Conservation (phyloP, 2,888 invertebrate species). For the Criorhina ranunculi region DNA sequence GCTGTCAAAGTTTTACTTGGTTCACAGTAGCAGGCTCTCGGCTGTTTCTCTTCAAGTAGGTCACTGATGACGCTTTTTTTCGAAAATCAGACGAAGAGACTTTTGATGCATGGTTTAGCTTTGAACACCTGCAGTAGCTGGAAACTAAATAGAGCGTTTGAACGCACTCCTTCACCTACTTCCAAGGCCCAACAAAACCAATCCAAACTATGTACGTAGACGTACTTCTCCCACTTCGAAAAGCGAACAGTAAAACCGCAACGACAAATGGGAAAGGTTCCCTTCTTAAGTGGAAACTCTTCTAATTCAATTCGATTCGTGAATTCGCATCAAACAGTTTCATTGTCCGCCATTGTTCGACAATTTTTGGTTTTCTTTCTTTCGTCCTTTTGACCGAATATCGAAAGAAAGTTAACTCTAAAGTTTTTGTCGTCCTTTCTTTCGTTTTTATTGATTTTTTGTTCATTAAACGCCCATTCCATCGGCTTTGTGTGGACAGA, state of each 20-base stretch:
- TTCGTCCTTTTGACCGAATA: constrained; percentile 3
- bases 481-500: neutral
- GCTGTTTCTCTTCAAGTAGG: too few relatives aligned
- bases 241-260: constrained; percentile 8
- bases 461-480: constrained; percentile 51
- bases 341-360: constrained; percentile 57
- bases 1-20: too few relatives aligned
- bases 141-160: too few relatives aligned
- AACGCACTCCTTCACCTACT: too few relatives aligned
- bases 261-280: constrained; percentile 26
- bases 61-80: too few relatives aligned
- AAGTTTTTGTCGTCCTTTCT: constrained; percentile 10
- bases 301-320: constrained; percentile 55
- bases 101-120: too few relatives aligned
- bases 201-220: too few relatives aligned
- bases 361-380: constrained; percentile 51
- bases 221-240: neutral
- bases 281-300: constrained; percentile 47
- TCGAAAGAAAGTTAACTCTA: constrained; percentile 48
- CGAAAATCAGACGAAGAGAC: too few relatives aligned
- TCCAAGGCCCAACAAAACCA: too few relatives aligned
- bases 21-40: too few relatives aligned
- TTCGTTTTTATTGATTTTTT: constrained; percentile 17
- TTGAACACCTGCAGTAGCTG: too few relatives aligned
- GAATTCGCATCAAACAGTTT: constrained; percentile 54